Evolutionary conservation across 2,888 invertebrate species (phyloP).

Genomic region (Scaptomyza caliginosa): DNA sequence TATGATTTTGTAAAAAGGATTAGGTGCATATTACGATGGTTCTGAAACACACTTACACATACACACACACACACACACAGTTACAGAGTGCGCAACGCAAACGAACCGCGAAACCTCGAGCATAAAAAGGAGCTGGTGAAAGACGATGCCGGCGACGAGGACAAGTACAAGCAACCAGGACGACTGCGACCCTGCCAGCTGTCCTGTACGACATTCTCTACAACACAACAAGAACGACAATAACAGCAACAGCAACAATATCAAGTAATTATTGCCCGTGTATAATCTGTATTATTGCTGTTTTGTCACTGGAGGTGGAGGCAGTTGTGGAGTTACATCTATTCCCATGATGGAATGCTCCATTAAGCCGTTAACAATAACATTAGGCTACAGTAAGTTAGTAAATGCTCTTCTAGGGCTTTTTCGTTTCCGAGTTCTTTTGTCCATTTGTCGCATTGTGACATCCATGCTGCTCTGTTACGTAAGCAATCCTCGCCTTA

Average conservation of each 20-base stretch:
- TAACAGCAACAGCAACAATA: conserved; percentile 39
- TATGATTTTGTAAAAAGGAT: conserved; percentile 77
- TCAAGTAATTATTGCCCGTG: conserved; percentile 76
- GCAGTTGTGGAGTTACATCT: conserved; percentile 39
- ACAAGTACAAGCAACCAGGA: conserved; percentile 36
- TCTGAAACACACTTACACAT: conserved; percentile 28
- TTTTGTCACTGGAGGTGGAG: conserved; percentile 44
- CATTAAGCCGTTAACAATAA: conserved; percentile 80
- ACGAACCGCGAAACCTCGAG: conserved; percentile 74
- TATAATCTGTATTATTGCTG: conserved; percentile 77
- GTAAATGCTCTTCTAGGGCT: conserved; percentile 25
- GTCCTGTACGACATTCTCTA: conserved; percentile 36
- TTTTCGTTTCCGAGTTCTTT: conserved; percentile 15
- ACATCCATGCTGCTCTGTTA: conserved; percentile 17
- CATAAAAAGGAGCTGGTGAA: conserved; percentile 51
- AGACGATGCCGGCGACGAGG: conserved; percentile 50
- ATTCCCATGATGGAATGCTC: conserved; percentile 68
- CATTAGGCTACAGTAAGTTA: conserved; percentile 53
- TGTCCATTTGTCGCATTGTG: conserved; percentile 35
- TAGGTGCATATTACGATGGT: conserved; percentile 75
- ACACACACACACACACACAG: conserved; percentile 13
- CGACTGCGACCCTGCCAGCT: conserved; percentile 37
- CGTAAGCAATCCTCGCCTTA: not conserved
- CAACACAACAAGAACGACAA: not conserved
- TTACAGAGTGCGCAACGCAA: conserved; percentile 42